Conservation (phyloP, 2,113 vertebrate species). For the Periophthalmus modestus region DNA sequence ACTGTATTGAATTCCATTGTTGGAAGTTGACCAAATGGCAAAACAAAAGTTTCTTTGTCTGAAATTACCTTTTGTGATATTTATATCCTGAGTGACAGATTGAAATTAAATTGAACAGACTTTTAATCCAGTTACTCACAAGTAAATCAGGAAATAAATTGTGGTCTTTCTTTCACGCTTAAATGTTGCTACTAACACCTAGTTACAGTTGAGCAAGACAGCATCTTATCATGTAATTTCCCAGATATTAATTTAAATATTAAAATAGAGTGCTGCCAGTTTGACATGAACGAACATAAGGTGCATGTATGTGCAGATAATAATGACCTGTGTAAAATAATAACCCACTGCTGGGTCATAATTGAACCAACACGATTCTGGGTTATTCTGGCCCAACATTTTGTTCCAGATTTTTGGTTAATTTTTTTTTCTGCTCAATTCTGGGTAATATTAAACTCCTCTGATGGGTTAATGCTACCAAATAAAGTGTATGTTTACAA, state of each 20-base stretch:
- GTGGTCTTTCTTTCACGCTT: too few relatives aligned
- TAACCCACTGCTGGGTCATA: too few relatives aligned
- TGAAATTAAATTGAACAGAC: not conserved
- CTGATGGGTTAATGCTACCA: too few relatives aligned
- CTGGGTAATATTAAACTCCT: too few relatives aligned
- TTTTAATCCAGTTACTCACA: not conserved
- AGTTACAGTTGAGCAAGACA: not conserved
- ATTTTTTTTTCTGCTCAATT: too few relatives aligned
- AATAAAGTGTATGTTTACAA: too few relatives aligned
- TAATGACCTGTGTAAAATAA: not conserved
- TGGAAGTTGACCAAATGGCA: too few relatives aligned
- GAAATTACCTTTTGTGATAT: not conserved
- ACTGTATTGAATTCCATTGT: too few relatives aligned
- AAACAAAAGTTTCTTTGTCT: not conserved
- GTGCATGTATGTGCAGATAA: slow-evolving; percentile 13
- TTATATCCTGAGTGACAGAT: not conserved
- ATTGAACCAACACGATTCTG: too few relatives aligned
- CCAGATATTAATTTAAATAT: not conserved
- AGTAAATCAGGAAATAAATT: not conserved
- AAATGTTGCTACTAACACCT: not conserved
- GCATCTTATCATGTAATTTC: not conserved
- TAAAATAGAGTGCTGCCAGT: not conserved
- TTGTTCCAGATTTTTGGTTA: too few relatives aligned
- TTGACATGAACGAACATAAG: slow-evolving; percentile 12
- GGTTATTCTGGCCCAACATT: too few relatives aligned